Conservation (phyloP, 92 coral and sea anemone genomes). For the Parazoanthus atlanticus region DNA sequence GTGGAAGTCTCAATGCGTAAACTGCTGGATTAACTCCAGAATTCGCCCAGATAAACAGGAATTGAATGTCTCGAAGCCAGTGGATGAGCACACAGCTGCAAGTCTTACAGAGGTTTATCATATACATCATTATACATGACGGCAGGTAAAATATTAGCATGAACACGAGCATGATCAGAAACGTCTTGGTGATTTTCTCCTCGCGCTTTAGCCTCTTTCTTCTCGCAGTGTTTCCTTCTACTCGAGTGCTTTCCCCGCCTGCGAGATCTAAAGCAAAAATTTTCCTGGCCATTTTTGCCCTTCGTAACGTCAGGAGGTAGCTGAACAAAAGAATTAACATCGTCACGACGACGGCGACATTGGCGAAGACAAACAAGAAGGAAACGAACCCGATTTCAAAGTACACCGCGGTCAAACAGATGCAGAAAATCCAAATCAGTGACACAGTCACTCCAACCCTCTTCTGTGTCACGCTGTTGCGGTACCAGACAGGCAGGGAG, state of each 20-base stretch:
- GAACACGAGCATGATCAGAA: slow-evolving; percentile 65
- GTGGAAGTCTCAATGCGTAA: slow-evolving; percentile 59
- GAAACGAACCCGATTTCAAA: slow-evolving; percentile 54
- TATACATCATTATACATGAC: slow-evolving; percentile 66
- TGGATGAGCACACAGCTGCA: slow-evolving; percentile 74
- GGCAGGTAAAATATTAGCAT: slow-evolving; percentile 73
- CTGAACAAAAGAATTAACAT: slow-evolving; percentile 41
- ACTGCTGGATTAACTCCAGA: slow-evolving; percentile 75
- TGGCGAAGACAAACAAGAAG: slow-evolving; percentile 54
- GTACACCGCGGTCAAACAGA: slow-evolving; percentile 46
- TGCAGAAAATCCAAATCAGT: slow-evolving; percentile 43
- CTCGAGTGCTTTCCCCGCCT: neutral
- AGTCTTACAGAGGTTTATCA: slow-evolving; percentile 66
- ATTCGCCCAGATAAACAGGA: slow-evolving; percentile 71
- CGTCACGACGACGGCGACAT: slow-evolving; percentile 43
- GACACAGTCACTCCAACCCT: slow-evolving; percentile 28
- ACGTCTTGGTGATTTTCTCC: slow-evolving; percentile 72
- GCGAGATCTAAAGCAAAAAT: neutral
- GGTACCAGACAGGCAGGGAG: slow-evolving; percentile 43
- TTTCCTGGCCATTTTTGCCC: slow-evolving; percentile 23
- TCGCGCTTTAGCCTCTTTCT: slow-evolving; percentile 53
- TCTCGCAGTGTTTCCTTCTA: slow-evolving; percentile 17
- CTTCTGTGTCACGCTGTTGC: slow-evolving; percentile 42
- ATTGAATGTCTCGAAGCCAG: slow-evolving; percentile 71
- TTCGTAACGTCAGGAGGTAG: slow-evolving; percentile 45